Percentiles rank a stretch among this genome's conserved stretches.
Evolutionary conservation across 2,113 vertebrate species (phyloP).

Genomic region (Odocoileus virginianus): DNA sequence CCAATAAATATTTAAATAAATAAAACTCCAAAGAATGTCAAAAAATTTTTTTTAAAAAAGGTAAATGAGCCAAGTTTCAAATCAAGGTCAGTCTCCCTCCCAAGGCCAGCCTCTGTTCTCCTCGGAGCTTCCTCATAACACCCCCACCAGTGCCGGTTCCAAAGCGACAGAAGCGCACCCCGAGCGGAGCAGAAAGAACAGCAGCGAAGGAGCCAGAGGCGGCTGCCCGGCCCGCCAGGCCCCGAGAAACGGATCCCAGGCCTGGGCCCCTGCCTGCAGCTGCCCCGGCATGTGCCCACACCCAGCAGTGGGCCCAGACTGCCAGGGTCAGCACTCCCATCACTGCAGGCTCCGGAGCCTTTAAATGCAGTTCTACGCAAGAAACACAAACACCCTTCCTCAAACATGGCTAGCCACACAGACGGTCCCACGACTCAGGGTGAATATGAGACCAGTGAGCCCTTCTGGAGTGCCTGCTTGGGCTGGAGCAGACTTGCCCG

Average conservation of each 20-base stretch:
- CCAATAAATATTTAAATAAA: neutral
- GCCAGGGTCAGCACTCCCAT: fast-evolving
- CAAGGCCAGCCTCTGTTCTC: neutral
- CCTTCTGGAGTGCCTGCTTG: slow-evolving; percentile 60
- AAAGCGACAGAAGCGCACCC: neutral
- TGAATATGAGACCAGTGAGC: slow-evolving; percentile 12
- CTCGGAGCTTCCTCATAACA: neutral
- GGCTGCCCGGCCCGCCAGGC: fast-evolving
- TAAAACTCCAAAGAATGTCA: neutral
- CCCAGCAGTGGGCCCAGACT: fast-evolving
- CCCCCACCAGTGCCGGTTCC: fast-evolving
- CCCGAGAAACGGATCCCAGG: neutral
- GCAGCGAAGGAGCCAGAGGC: neutral
- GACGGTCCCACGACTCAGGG: fast-evolving
- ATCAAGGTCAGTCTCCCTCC: neutral
- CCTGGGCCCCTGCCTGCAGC: fast-evolving
- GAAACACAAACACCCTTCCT: neutral
- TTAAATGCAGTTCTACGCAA: neutral
- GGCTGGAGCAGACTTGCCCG: slow-evolving; percentile 8
- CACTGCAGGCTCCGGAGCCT: fast-evolving
- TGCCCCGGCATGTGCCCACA: neutral
- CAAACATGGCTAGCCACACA: neutral
- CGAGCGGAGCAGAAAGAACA: neutral
- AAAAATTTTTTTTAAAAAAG: neutral
- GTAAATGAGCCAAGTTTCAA: neutral